A percentile compares a stretch with the other conserved stretches of the same genome.
Evolutionary conservation across 2,797 vertebrate genomes (phyloP).

Genomic region (Pelodytes ibericus): DNA sequence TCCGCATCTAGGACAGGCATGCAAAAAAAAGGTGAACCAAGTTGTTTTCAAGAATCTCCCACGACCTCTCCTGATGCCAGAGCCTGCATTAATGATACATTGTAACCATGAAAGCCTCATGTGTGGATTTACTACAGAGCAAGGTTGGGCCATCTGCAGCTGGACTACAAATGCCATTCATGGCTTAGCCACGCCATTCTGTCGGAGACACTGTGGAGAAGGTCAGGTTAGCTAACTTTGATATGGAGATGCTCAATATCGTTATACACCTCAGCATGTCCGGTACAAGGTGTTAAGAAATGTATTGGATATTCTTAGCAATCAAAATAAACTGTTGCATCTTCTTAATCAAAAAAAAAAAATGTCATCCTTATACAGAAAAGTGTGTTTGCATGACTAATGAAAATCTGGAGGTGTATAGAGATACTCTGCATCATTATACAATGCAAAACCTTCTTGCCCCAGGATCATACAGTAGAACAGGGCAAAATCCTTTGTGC

Average conservation of each 20-base stretch:
- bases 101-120: background rate
- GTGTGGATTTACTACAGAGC: background rate
- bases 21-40: constrained; percentile 29
- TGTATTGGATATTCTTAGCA: constrained; percentile 40
- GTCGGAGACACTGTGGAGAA: background rate
- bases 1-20: constrained; percentile 16
- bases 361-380: constrained; percentile 24
- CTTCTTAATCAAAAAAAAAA: constrained; percentile 22
- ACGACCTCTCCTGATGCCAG: background rate
- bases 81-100: background rate
- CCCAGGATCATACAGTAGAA: constrained; percentile 8
- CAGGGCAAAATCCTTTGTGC: constrained; percentile 15
- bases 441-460: constrained; percentile 30
- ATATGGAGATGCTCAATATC: constrained; percentile 5
- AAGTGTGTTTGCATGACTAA: constrained; percentile 32
- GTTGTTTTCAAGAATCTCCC: background rate
- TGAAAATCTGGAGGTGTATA: constrained; percentile 41
- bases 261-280: constrained; percentile 27
- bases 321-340: background rate
- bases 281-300: constrained; percentile 23
- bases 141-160: background rate
- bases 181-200: background rate
- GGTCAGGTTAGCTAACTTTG: background rate
- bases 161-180: background rate
- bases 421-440: constrained; percentile 35